A percentile compares a stretch with the other conserved stretches of the same genome.
Conservation (phyloP, 1,140 invertebrate species). For the Papilio aristodemus region DNA sequence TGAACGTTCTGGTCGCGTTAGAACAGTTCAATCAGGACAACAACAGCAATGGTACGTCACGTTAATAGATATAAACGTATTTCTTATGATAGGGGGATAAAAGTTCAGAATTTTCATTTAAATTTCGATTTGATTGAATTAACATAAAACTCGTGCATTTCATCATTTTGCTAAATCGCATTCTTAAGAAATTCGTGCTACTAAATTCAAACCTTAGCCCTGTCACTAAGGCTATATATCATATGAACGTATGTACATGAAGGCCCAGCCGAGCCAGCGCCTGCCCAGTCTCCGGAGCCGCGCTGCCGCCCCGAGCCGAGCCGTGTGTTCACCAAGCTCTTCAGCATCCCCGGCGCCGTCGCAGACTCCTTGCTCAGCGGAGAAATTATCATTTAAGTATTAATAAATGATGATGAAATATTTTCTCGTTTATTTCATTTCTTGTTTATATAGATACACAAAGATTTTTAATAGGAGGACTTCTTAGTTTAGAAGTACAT, state of each 20-base stretch:
- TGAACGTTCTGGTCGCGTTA: not conserved
- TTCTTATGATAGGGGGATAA: too few relatives aligned
- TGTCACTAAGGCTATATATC: too few relatives aligned
- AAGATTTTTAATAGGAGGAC: too few relatives aligned
- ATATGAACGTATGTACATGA: not conserved
- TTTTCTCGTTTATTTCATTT: not conserved
- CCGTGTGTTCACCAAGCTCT: slow-evolving; percentile 6
- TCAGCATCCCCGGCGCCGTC: not conserved
- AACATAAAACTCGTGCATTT: too few relatives aligned
- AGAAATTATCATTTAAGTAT: not conserved
- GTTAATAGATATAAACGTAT: not conserved
- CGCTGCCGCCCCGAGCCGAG: not conserved
- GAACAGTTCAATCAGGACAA: not conserved
- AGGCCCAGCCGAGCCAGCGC: not conserved
- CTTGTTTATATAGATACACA: not conserved
- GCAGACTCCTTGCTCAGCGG: slow-evolving; percentile 20
- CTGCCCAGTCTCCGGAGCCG: not conserved
- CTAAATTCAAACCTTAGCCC: too few relatives aligned
- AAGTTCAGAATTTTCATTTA: too few relatives aligned
- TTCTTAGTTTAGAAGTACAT: too few relatives aligned
- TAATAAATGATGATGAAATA: not conserved
- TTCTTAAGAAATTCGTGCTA: too few relatives aligned
- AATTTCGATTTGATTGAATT: too few relatives aligned
- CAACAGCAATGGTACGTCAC: not conserved
- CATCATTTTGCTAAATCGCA: too few relatives aligned